Base-by-base conservation (phyloP, 2,113 vertebrate species). In the Caretta caretta region DNA sequence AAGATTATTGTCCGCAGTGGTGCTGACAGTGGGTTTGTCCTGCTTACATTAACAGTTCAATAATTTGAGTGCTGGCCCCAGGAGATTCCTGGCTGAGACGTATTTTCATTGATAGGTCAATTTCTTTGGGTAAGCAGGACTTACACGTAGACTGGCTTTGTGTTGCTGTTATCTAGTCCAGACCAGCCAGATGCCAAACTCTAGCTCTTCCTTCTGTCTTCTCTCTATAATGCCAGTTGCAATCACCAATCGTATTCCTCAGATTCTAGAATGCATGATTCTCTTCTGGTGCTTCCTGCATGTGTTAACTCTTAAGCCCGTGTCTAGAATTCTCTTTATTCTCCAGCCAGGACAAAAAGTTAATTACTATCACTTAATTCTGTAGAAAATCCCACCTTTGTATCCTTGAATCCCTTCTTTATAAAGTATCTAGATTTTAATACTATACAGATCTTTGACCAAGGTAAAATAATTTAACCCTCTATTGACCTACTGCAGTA, bases 121-220 rank as follows among this genome's bases (percentile, higher is more conserved):
- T 96, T 84, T 88, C 20, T 83, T 83, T 84, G 49, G 69, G 17
- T 65, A 16, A 6, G 56, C 0, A 0, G 83, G 53, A 14, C 80
- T 92, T 16, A 78, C 62, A 5, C 8, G 83, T 62, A 84, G 96
- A 83, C 38, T 29, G 80, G 1, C 10, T 86, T 88, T 86, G 50
- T 46, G 69, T 31, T 80, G 8, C 19, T 53, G 6, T 12, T 20
- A 3, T 82, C 79, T 88, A 24, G 38, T 76, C 27, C 80, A 48
- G 10, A 42, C 62, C 24, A 8, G 24, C 5, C 14, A 16, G 11
- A 29, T 65, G 13, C 22, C 51, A 38, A 86, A 8, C 29, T 87
- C 5, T 42, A 86, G 2, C 51, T 80, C 76, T 8, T 27, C 59
- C 79, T 6, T 62, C 88, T 27, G 42, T 5, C 27, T 87, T 10